Evolutionary conservation across 2,888 invertebrate species (phyloP), one percentile per base, ranked within the genome.

Genomic region (Rugalucina vietnamica): DNA sequence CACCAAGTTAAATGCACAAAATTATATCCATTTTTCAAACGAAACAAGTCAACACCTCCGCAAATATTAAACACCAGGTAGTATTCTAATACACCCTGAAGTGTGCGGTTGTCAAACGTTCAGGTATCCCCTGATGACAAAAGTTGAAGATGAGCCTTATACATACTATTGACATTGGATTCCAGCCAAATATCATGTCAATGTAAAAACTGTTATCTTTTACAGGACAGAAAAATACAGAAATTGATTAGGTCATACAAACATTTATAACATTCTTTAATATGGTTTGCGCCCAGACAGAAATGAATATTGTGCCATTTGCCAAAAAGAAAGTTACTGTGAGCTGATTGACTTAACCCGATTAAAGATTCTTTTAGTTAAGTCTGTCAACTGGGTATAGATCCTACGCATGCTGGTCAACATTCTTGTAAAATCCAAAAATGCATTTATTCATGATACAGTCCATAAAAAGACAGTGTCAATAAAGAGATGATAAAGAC

Each of bases 171-270:
- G 5, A 60, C 60, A 60, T 60, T 60, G 60, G 60, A 60, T 4
- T 29, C 29, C 60, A 5, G 5, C 60, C 60, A 60, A 60, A 24
- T 60, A 21, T 27, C 29, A 18, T 60, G 18, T 60, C 29, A 60
- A 60, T 60, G 60, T 4, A 60, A 34, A n/a, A 65, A 65, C 32
- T 65, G 65, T 65, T 65, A 65, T 65, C 65, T 65, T 65, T 65
- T 65, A 1, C 32, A 65, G 34, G 34, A 65, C 10, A 29, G 34
- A 65, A 65, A 65, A 60, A 65, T 10, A 65, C 18, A 65, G 65
- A 65, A 65, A 65, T 65, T 65, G 65, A 65, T 65, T 65, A 21
- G 27, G 34, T 65, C 65, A 65, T 65, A 32, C 34, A 8, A 34
- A 65, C 65, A 65, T 65, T 65, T 21, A 18, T 65, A 34, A 65